Conservation (phyloP, 2,797 vertebrate species). For the Acrossocheilus wenchowensis region DNA sequence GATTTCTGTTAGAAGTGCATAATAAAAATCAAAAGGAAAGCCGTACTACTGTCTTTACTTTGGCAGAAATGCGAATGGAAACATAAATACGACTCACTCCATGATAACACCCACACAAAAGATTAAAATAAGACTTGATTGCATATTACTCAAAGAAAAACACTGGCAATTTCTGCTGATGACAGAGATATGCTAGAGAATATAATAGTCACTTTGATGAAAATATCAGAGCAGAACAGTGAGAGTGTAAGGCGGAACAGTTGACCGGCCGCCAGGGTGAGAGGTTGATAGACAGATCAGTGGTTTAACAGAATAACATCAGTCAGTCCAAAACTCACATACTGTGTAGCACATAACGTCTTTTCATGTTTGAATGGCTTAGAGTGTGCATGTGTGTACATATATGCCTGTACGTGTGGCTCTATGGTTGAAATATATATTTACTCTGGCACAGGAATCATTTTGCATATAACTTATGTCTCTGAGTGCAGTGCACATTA, state of each 20-base stretch:
- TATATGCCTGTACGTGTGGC: neutral
- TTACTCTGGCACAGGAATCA: neutral
- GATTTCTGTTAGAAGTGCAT: slow-evolving; percentile 18
- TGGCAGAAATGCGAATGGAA: slow-evolving; percentile 45
- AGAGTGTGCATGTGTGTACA: neutral
- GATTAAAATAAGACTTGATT: slow-evolving; percentile 43
- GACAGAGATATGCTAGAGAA: slow-evolving; percentile 47
- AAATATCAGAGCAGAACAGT: slow-evolving; percentile 39
- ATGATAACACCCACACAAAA: slow-evolving; percentile 30
- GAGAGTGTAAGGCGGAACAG: slow-evolving; percentile 12
- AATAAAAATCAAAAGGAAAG: slow-evolving; percentile 45
- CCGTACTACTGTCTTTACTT: slow-evolving; percentile 43
- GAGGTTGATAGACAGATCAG: slow-evolving; percentile 17
- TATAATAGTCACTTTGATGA: slow-evolving; percentile 50
- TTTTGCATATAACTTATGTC: neutral
- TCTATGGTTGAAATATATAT: neutral
- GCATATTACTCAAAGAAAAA: slow-evolving; percentile 44
- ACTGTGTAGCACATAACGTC: slow-evolving; percentile 11
- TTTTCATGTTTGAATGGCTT: slow-evolving; percentile 15
- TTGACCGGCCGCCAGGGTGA: slow-evolving; percentile 6
- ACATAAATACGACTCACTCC: slow-evolving; percentile 32
- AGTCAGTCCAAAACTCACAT: slow-evolving; percentile 22
- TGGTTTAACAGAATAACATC: slow-evolving; percentile 36
- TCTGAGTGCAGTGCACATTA: neutral
- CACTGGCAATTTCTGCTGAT: slow-evolving; percentile 38